Evolutionary conservation across 1,140 invertebrate species (phyloP), one percentile per base, ranked within the genome.

Genomic region (Polypedilum vanderplanki): DNA sequence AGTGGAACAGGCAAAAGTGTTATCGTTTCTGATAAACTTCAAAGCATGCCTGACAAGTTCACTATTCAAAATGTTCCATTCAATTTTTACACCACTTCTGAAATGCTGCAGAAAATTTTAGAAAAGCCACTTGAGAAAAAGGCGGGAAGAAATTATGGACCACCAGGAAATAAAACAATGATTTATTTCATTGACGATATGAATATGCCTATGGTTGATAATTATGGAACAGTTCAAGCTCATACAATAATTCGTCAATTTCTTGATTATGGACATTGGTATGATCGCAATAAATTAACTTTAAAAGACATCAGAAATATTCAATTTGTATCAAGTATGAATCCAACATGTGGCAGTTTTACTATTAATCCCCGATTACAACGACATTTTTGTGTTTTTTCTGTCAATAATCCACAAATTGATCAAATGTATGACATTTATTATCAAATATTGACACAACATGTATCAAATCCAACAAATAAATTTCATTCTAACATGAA

Each of bases 91-190:
- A 98, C 96, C 1, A 92, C 94, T 0, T 97, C 95, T 75, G 94
- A 96, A 83, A 97, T 98, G 94, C 85, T 98, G 67, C 96, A 98
- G 82, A 92, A 94, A 80, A 91, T 98, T 73, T 82, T 98, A 73
- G 97, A 98, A 80, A 96, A 95, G 82, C 93, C 95, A n/a, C 80
- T 98, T 67, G 97, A 98, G 81, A 98, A 98, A 84, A 98, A 98
- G 84, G 96, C 96, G 57, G 96, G 96, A 3, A 87, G 94, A 78
- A 98, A 97, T 85, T 98, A 92, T 79, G 97, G 95, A 5, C 97
- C 97, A 20, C 95, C 95, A 1, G 95, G 96, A 41, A 96, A 90
- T 78, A 97, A 97, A 83, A 93, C 90, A 0, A 84, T 98, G n/a
- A 90, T 98, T 76, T 98, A 98, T 81, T 98, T 98, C 82, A 91